Evolutionary conservation across 1,140 invertebrate species (phyloP), one percentile per base, ranked within the genome.

Genomic region (Trypoxylus dichotomus): DNA sequence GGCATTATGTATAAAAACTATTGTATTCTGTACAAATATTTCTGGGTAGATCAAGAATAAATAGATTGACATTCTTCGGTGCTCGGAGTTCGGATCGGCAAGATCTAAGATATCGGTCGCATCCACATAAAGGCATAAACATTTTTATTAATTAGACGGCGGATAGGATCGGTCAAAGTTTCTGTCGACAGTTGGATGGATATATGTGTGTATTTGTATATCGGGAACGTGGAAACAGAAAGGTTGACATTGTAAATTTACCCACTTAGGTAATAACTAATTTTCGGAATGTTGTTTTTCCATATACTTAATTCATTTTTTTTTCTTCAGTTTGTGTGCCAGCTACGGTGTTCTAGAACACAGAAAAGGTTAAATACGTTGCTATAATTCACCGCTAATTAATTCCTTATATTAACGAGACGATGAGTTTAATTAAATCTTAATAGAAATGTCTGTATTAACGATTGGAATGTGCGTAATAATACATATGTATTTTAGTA

Each of bases 71-170:
- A 63, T 63, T 63, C 60, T 63, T 63, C 60, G n/a, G 60, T 63
- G 43, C 60, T 63, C 60, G 6, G 8, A 63, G 19, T 3, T 63
- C 21, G 60, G 10, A 63, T 63, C 60, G 60, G 60, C 60, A 27
- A 63, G 60, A 63, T 63, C 60, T 63, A 63, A 63, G 60, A 63
- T 63, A 63, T 24, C 60, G 60, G 60, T 19, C n/a, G 43, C 43
- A 13, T 47, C n/a, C 60, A 63, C 60, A 63, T 63, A 63, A 63
- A 63, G 10, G 60, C 60, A 63, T 63, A 63, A 63, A 63, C 19
- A 63, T 63, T 63, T 63, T 63, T 63, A 63, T 63, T 63, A 63
- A 63, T 63, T 63, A 19, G 60, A 63, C 60, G 60, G 60, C 60
- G 25, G 60, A 63, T 19, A 24, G 21, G 60, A 25, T 27, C 60